Conservation (phyloP, 2,797 vertebrate genomes). For the Amazonetta brasiliensis region DNA sequence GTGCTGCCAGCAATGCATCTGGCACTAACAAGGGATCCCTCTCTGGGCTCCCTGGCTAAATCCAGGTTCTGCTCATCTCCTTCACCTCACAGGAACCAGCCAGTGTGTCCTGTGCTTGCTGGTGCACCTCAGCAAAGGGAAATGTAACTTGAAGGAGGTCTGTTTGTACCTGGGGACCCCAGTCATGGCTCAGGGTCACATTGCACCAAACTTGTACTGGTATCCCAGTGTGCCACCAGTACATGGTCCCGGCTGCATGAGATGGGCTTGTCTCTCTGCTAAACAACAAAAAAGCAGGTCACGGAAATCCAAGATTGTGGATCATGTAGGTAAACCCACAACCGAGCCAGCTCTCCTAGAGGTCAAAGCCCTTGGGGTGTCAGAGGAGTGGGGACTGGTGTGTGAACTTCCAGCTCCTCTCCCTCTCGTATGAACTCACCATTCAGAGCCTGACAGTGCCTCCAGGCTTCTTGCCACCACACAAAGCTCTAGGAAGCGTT, state of each 20-base stretch:
- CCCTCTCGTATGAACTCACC: neutral
- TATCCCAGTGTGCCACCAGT: neutral
- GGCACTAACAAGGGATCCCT: neutral
- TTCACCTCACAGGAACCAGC: neutral
- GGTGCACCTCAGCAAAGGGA: neutral
- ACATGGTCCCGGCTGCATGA: neutral
- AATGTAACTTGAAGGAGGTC: neutral
- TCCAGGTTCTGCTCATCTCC: neutral
- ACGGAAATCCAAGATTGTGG: neutral
- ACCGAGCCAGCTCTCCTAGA: neutral
- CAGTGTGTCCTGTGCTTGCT: neutral
- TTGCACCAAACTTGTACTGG: neutral
- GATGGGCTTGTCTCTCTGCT: neutral
- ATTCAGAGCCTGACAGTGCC: neutral
- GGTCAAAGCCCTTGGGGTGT: neutral
- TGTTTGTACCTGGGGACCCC: neutral
- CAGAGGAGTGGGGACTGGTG: neutral
- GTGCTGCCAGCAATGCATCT: neutral
- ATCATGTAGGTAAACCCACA: neutral
- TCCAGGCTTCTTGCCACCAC: neutral
- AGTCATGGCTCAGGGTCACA: fast-evolving
- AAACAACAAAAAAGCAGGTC: neutral
- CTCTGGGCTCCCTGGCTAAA: neutral
- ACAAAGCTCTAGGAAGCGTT: neutral
- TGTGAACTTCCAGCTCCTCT: neutral